Conservation (phyloP, 2,797 vertebrate genomes). For the Chiroxiphia lanceolata region DNA sequence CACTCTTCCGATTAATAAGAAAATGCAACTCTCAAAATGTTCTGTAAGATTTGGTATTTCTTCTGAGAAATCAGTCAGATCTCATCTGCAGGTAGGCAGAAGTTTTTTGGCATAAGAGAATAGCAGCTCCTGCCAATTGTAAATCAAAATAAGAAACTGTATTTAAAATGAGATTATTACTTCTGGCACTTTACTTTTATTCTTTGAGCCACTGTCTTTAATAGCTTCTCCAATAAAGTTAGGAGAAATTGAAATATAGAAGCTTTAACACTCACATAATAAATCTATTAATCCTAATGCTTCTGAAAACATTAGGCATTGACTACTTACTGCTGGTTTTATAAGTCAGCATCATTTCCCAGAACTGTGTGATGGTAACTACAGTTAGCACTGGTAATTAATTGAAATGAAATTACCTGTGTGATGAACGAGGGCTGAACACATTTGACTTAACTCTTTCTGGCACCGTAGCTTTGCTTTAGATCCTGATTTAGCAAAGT, state of each 20-base stretch:
- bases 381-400: neutral
- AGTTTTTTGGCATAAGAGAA: neutral
- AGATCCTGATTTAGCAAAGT: neutral
- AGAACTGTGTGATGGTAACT: neutral
- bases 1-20: slow-evolving; percentile 16
- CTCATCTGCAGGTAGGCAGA: neutral
- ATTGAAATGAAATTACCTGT: neutral
- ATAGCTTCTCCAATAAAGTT: neutral
- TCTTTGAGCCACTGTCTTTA: neutral
- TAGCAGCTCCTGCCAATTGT: neutral
- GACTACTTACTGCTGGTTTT: slow-evolving; percentile 29
- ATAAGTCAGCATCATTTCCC: slow-evolving; percentile 10
- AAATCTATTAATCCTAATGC: neutral
- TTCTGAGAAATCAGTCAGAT: slow-evolving; percentile 12
- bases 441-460: neutral
- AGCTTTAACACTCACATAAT: neutral
- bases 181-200: neutral
- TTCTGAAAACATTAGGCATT: neutral
- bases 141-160: slow-evolving; percentile 33
- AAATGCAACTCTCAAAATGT: neutral
- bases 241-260: neutral
- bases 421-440: neutral
- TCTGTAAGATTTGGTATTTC: neutral
- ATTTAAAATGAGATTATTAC: slow-evolving; percentile 2
- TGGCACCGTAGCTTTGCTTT: neutral